Base-by-base conservation (phyloP, 2,797 vertebrate genomes). In the Geotrypetes seraphini region DNA sequence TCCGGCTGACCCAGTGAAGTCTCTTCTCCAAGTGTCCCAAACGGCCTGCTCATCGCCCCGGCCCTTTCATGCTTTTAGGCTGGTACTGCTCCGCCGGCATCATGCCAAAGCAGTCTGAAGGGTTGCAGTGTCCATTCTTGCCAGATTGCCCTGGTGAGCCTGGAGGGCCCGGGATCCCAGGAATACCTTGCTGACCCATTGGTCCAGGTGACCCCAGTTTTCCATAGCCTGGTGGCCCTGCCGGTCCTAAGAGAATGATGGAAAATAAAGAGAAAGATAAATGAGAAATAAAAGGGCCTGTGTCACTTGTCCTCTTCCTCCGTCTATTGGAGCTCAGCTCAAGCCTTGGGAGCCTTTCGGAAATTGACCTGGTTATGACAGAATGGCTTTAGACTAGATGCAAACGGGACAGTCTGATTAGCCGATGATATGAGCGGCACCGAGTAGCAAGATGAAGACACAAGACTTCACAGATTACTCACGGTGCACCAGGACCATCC, bases 111-210 rank as follows among this genome's bases (percentile, higher is more conserved):
- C 95, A 98, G 57, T 96, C 91, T 0, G 75, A 78, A 1, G 94
- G 95, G 66, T 79, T 89, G 72, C 95, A 97, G 29, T 90, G 86
- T 5, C 95, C 95, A 0, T 88, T 72, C 10, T 87, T 85, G 28
- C 95, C 95, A 9, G 88, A 84, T 3, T 81, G 44, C 18, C 95
- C 95, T 2, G 74, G 23, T 4, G 69, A 42, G 0, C 95, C 94
- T 0, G 83, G 74, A 3, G 87, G 58, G 1, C 94, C 95, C 2
- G 92, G 85, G 29, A 97, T 67, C 1, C 95, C 95, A 0, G 95
- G 94, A 37, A 96, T 89, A 10, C 95, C 95, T 64, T 97, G 95
- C 40, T 95, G 94, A 16, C 95, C 95, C 49, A 89, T 85, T 0
- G 92, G 44, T 18, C 95, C 95, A 1, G 92, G 81, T 7, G 89